Base-by-base conservation (phyloP, 2,888 invertebrate genomes). In the Drosophila phalerata region DNA sequence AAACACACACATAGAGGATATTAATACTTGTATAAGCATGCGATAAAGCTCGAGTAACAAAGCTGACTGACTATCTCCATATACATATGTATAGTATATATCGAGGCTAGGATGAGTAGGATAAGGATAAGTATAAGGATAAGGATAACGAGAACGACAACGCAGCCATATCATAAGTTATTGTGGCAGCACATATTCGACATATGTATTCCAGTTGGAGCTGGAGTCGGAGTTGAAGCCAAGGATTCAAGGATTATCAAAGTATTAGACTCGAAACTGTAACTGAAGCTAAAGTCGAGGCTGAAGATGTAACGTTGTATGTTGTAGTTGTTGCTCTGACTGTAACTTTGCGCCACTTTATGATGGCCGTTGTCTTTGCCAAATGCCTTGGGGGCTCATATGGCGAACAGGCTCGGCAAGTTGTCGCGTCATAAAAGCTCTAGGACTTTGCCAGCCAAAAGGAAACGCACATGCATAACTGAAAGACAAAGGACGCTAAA, bases 401-500 rank as follows among this genome's bases (percentile, higher is more conserved):
- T 78, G 77, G 53, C 48, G 37, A 22, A 32, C 49, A 45, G 60
- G 48, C 75, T 73, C 65, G 72, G 77, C 65, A 77, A 77, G 72
- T 73, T 65, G 71, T 52, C 88, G 80, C 88, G 73, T 85, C 84
- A 84, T 88, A 84, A 88, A 84, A 82, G 57, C 62, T 57, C 52
- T 37, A 70, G 62, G 57, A 52, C 69, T 56, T 55, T 51, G 55
- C 60, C 57, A 53, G 45, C 49, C 19, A 38, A 63, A 48, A 62
- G 77, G 67, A 78, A 89, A 72, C 80, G 66, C 88, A 89, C 88
- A 89, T 88, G 86, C 90, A 89, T 89, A 84, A 85, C 86, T 84
- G 90, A 88, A 79, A 83, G 80, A 84, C 84, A 84, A 84, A 84
- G 72, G 90, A 67, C 65, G 69, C 69, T 89, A 84, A 83, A 89